Evolutionary conservation across 2,888 invertebrate genomes (phyloP).

Genomic region (Phoronis australis): DNA sequence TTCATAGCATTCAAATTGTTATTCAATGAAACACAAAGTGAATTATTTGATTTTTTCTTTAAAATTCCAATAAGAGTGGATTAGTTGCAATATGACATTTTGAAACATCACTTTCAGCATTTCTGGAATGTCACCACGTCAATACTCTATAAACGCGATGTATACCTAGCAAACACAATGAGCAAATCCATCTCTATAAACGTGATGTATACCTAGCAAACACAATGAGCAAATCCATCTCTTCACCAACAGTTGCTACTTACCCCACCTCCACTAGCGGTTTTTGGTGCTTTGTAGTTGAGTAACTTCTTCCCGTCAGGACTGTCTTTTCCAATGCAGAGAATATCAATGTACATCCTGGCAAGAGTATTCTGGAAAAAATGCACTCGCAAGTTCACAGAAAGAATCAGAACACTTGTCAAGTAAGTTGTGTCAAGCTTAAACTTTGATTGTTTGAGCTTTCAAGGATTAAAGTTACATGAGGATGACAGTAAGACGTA

Average conservation of each 20-base stretch:
- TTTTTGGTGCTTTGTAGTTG: conserved; percentile 59
- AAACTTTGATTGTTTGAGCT: too few relatives aligned
- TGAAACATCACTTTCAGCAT: too few relatives aligned
- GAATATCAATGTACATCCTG: conserved; percentile 65
- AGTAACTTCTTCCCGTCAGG: conserved; percentile 58
- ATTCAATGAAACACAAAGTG: too few relatives aligned
- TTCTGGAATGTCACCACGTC: too few relatives aligned
- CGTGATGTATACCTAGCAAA: conserved; percentile 3
- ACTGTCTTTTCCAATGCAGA: conserved; percentile 68
- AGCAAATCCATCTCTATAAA: conserved; percentile 2
- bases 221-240: too few relatives aligned
- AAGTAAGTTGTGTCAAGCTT: background rate
- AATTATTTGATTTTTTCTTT: too few relatives aligned
- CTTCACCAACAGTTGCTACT: too few relatives aligned
- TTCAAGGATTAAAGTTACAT: background rate
- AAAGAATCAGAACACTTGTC: background rate
- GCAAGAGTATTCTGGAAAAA: conserved; percentile 61
- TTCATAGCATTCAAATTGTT: too few relatives aligned
- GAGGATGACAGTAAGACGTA: too few relatives aligned
- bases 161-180: too few relatives aligned
- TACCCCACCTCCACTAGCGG: conserved; percentile 53
- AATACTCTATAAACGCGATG: conserved; percentile 4
- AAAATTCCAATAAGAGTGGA: too few relatives aligned
- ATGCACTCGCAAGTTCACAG: background rate
- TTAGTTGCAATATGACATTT: too few relatives aligned